Base-by-base conservation (phyloP, 53 echinoderm and acorn worm species). In the Actinopyga echinites region DNA sequence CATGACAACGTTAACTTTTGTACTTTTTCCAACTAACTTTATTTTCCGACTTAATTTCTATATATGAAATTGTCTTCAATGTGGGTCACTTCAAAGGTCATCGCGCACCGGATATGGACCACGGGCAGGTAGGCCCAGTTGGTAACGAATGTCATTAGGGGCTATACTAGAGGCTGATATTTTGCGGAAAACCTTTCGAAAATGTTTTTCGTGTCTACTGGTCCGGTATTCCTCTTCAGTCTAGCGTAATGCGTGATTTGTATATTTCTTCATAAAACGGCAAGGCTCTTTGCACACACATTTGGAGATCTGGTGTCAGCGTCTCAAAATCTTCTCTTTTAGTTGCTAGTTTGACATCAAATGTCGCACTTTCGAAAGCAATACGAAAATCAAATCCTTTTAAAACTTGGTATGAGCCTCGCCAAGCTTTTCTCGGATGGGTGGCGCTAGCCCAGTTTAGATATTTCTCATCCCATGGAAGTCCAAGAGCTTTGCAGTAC, bases 391-490 rank as follows among this genome's bases (percentile, higher is more conserved):
- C 21, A 5, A 66, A 66, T 1, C 33, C 19, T 36, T 66, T 66
- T n/a, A 66, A 66, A 66, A 36, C 66, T 66, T 66, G 66, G 19
- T 66, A 66, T n/a, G 66, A 66, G 19, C 66, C 66, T 3, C 36
- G 66, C 66, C 66, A 66, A 66, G 33, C 33, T 36, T 66, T 34
- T 21, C 66, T 32, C 31, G 66, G 66, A 30, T 66, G 66, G 66
- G 20, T 40, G 19, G 69, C 43, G 44, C 13, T 44, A 23, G n/a
- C 44, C 69, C 40, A 69, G 24, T 22, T 69, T 4, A 69, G 44
- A 38, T 69, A 69, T 38, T 69, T 69, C 40, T 69, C 36, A 69
- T 69, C 69, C 69, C 69, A 69, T 38, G 38, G 37, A 42, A 69
- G 38, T 3, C 35, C 69, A 20, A 69, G 69, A 12, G 23, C 33